phyloP scores from a whole-genome alignment of 2,797 vertebrate genomes.

The Todus mexicanus region DNA sequence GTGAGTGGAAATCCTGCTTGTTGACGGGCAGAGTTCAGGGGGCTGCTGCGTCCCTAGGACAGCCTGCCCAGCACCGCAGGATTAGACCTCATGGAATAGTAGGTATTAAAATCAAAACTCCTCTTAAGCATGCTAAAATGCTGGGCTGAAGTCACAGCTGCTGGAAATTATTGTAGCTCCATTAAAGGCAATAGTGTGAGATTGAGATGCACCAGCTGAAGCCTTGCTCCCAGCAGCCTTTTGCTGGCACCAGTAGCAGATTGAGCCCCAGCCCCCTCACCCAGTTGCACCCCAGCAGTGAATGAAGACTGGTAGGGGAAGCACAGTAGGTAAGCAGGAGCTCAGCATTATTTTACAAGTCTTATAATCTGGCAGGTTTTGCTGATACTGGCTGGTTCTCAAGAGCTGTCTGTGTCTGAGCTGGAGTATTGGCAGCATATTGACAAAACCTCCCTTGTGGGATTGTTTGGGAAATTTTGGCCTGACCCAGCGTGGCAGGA shows the following conservation, averaged over 20 bases:
- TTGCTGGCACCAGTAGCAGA: background rate
- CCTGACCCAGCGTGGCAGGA: background rate
- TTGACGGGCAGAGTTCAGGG: background rate
- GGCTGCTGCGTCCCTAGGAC: rapidly evolving
- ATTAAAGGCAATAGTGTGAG: background rate
- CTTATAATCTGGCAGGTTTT: background rate
- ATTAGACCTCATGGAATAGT: background rate
- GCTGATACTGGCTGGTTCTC: background rate
- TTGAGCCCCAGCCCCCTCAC: background rate
- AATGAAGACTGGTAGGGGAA: background rate
- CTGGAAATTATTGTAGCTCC: background rate
- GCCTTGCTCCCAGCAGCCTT: background rate
- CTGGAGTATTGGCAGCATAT: rapidly evolving
- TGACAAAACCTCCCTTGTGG: background rate
- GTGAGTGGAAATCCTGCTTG: background rate
- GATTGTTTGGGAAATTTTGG: background rate
- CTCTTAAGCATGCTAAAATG: background rate
- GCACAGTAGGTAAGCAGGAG: background rate
- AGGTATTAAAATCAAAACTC: background rate
- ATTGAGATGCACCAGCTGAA: background rate
- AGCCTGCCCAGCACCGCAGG: background rate
- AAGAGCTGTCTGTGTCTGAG: background rate
- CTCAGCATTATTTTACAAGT: background rate
- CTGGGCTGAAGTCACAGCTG: background rate
- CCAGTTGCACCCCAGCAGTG: background rate